Evolutionary conservation across 1,140 invertebrate genomes (phyloP).

Genomic region (Drosophila saltans): DNA sequence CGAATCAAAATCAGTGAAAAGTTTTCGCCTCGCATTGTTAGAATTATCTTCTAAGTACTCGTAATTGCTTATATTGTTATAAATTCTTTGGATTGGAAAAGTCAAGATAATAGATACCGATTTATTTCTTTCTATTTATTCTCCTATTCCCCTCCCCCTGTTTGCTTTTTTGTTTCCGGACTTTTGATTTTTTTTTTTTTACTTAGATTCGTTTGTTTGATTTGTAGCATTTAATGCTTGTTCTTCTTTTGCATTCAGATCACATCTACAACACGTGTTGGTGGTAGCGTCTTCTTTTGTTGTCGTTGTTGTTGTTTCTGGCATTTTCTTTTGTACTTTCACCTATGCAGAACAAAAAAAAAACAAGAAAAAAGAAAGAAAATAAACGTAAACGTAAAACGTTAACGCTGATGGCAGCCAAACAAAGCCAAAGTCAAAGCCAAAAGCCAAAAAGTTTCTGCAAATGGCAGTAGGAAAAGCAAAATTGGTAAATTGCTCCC

Average conservation of each 20-base stretch:
- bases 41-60: neutral
- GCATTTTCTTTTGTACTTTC: neutral
- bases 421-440: constrained; percentile 9
- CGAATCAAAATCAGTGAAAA: too few species aligned
- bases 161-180: too few species aligned
- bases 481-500: too few species aligned
- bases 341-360: neutral
- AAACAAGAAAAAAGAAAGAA: too few species aligned
- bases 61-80: neutral
- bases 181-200: constrained; percentile 9
- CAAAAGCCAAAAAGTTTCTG: constrained; percentile 17
- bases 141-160: too few species aligned
- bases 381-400: neutral
- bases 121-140: constrained; percentile 35
- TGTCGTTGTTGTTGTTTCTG: neutral
- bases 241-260: constrained; percentile 27
- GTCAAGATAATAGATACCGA: constrained; percentile 6
- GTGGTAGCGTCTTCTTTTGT: constrained; percentile 27
- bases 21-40: too few species aligned
- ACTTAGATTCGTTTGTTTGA: constrained; percentile 34
- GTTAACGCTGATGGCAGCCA: constrained; percentile 39
- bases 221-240: constrained; percentile 50
- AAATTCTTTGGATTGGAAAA: neutral
- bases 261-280: neutral
- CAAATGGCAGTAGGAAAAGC: constrained; percentile 33